phyloP scores from a whole-genome alignment of 2,888 invertebrate genomes.

The Drosophila koepferae region DNA sequence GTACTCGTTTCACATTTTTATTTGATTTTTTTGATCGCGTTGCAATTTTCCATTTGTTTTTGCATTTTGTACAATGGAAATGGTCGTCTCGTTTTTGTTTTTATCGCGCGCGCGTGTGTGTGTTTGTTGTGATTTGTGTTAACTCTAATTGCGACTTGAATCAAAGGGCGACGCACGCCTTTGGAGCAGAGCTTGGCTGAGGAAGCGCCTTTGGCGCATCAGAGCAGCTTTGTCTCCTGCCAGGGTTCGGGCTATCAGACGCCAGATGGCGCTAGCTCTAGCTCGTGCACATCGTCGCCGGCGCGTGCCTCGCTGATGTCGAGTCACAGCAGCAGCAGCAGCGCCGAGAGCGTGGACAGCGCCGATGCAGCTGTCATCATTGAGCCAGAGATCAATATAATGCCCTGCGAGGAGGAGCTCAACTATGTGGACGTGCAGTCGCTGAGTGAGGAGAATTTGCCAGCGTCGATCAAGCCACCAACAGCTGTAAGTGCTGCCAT shows the following conservation, averaged over 20 bases:
- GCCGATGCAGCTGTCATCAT: slow-evolving; percentile 71
- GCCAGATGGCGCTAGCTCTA: slow-evolving; percentile 87
- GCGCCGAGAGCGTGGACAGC: slow-evolving; percentile 57
- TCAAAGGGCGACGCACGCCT: slow-evolving; percentile 66
- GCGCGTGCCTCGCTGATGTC: slow-evolving; percentile 63
- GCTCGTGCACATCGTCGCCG: slow-evolving; percentile 60
- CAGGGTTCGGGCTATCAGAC: slow-evolving; percentile 91
- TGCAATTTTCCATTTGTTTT: slow-evolving; percentile 49
- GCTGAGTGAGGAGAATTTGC: slow-evolving; percentile 59
- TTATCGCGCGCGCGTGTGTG: slow-evolving; percentile 38
- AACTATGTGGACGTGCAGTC: slow-evolving; percentile 75
- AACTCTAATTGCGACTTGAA: slow-evolving; percentile 21
- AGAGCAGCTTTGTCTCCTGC: slow-evolving; percentile 88
- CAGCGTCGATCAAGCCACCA: slow-evolving; percentile 6
- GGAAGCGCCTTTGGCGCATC: slow-evolving; percentile 86
- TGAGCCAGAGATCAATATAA: slow-evolving; percentile 67
- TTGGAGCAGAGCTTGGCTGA: slow-evolving; percentile 49
- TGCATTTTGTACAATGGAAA: slow-evolving; percentile 60
- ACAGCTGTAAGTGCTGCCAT: slow-evolving; percentile 46
- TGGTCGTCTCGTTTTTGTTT: slow-evolving; percentile 32
- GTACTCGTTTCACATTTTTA: background rate
- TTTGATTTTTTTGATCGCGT: slow-evolving; percentile 24
- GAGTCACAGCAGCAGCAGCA: slow-evolving; percentile 39
- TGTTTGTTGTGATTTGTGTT: slow-evolving; percentile 41
- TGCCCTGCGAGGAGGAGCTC: slow-evolving; percentile 56